phyloP scores from a whole-genome alignment of 2,888 invertebrate species.

The Caradrina kadenii region DNA sequence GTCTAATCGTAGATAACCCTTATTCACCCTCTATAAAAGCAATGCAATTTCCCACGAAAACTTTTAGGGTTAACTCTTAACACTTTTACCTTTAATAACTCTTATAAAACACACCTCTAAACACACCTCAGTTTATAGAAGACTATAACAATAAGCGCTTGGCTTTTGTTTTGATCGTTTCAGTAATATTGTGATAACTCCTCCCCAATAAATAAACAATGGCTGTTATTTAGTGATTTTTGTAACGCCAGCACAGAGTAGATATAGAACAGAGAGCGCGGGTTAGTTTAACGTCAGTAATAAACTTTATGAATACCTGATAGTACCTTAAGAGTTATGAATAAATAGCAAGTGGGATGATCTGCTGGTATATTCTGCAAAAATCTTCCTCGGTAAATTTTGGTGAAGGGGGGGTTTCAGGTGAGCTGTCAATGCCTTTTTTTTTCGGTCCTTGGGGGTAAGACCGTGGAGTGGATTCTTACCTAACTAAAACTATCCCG shows the following conservation, averaged over 20 bases:
- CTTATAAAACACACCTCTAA: conserved; percentile 37
- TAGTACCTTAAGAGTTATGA: neutral
- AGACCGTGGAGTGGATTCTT: no score
- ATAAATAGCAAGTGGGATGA: neutral
- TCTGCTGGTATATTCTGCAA: no score
- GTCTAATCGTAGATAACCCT: conserved; percentile 14
- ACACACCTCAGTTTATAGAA: conserved; percentile 44
- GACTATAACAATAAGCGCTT: conserved; percentile 48
- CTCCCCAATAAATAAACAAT: conserved; percentile 25
- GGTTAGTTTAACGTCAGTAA: neutral
- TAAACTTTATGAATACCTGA: neutral
- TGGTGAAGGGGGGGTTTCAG: no score
- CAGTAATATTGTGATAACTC: conserved; percentile 38
- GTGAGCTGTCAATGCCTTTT: no score
- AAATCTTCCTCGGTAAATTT: no score
- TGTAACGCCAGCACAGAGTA: conserved; percentile 22
- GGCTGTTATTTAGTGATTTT: conserved; percentile 30
- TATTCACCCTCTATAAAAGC: conserved; percentile 34
- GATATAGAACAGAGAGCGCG: neutral
- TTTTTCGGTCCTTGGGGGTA: no score
- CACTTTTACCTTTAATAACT: conserved; percentile 11
- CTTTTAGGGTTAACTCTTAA: conserved; percentile 31
- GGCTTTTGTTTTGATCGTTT: conserved; percentile 51
- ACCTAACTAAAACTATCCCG: no score
- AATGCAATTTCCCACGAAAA: conserved; percentile 19